phyloP scores from a whole-genome alignment of 1,140 invertebrate species.

The Drosophila ogumai region DNA sequence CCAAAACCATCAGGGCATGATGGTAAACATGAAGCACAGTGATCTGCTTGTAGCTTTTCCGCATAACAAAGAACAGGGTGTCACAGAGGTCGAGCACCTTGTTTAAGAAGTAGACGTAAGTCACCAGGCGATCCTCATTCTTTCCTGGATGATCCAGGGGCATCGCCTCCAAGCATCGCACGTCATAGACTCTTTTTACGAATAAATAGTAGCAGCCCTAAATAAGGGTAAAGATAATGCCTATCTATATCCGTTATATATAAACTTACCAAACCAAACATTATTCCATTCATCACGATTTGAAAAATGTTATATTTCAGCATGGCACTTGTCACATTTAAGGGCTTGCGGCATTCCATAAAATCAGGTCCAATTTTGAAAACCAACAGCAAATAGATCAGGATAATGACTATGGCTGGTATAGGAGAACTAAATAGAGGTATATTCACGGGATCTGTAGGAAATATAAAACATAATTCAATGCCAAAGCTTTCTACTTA shows the following conservation, averaged over 20 bases:
- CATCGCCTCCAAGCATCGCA: slow-evolving; percentile 9
- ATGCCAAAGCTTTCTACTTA: fast-evolving
- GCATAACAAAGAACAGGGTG: slow-evolving; percentile 93
- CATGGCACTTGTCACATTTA: slow-evolving; percentile 89
- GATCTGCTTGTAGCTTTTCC: slow-evolving; percentile 93
- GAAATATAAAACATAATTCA: background rate
- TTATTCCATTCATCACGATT: slow-evolving; percentile 66
- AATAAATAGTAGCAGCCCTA: background rate
- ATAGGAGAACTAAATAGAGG: slow-evolving; percentile 91
- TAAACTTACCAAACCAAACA: slow-evolving; percentile 25
- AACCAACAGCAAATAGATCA: slow-evolving; percentile 89
- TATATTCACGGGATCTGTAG: slow-evolving; percentile 8
- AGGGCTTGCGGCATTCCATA: slow-evolving; percentile 93
- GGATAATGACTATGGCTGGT: slow-evolving; percentile 89
- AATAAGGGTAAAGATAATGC: background rate
- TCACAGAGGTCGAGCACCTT: slow-evolving; percentile 87
- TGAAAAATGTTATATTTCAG: slow-evolving; percentile 92
- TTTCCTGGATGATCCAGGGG: slow-evolving; percentile 29
- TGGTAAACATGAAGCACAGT: slow-evolving; percentile 95
- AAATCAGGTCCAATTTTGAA: slow-evolving; percentile 88
- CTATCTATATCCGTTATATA: too few species aligned
- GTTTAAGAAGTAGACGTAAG: slow-evolving; percentile 48
- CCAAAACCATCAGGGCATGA: slow-evolving; percentile 86
- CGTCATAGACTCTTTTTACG: background rate
- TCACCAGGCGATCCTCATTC: background rate